A percentile compares a stretch with the other conserved stretches of the same genome.
Evolutionary conservation across 2,888 invertebrate genomes (phyloP).

Genomic region (Charanyca ferruginea): DNA sequence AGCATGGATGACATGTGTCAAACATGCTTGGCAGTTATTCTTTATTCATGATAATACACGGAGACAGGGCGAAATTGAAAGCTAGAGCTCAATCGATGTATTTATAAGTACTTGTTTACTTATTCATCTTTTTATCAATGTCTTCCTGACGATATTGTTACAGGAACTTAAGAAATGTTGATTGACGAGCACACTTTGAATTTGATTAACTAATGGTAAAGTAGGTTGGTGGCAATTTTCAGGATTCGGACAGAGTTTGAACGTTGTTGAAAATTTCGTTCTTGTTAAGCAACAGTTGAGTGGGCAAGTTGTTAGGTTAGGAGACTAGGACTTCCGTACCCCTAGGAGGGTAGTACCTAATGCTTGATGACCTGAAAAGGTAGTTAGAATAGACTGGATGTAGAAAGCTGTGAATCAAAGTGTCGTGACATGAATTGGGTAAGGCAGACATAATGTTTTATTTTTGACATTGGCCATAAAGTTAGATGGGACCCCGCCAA

Average conservation of each 20-base stretch:
- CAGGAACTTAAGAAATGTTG: conserved; percentile 6
- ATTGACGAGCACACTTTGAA: not conserved
- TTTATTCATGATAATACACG: conserved; percentile 31
- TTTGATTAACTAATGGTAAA: not conserved
- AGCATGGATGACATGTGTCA: conserved; percentile 34
- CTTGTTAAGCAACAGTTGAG: too few species aligned
- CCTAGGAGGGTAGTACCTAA: too few species aligned
- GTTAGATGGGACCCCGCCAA: too few species aligned
- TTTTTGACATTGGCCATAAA: too few species aligned
- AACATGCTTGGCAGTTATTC: conserved; percentile 20
- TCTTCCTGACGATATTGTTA: not conserved
- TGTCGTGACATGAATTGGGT: too few species aligned
- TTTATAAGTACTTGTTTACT: not conserved
- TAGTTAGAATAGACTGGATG: too few species aligned
- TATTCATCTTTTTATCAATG: conserved; percentile 23
- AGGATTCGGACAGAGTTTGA: not conserved
- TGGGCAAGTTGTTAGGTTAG: too few species aligned
- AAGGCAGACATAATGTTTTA: too few species aligned
- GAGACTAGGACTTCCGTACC: too few species aligned
- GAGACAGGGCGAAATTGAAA: conserved; percentile 15
- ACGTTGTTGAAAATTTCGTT: too few species aligned
- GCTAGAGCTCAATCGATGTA: conserved; percentile 20
- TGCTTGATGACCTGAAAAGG: too few species aligned
- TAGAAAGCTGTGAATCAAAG: too few species aligned
- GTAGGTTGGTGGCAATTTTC: not conserved